A percentile compares a stretch with the other conserved stretches of the same genome.
These are phyloP conservation scores for Zoroaster sp. DNA, from an alignment of 53 echinoderm and acorn worm species.

Conservation along the genomic window DNA sequence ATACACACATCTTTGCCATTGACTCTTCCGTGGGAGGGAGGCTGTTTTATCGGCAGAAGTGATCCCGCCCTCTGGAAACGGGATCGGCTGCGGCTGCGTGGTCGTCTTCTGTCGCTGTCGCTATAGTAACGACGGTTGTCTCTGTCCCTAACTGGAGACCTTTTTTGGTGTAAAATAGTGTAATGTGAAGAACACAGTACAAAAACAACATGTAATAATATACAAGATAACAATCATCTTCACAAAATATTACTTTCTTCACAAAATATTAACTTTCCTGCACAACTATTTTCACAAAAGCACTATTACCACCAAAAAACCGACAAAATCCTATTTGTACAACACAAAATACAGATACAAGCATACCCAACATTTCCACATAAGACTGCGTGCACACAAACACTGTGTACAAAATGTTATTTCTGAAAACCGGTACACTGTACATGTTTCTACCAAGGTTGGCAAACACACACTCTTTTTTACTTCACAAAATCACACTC, in stretches of 20 bases:
- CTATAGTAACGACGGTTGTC: conserved; percentile 50
- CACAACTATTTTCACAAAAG: not conserved
- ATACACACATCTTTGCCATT: conserved; percentile 46
- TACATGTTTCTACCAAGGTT: too few species aligned
- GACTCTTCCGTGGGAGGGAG: not conserved
- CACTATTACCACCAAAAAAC: not conserved
- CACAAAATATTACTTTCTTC: too few species aligned
- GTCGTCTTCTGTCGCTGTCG: conserved; percentile 53
- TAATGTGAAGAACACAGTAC: not conserved
- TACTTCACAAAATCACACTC: not conserved
- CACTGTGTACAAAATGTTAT: not conserved
- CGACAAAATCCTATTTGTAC: not conserved
- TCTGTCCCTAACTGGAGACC: conserved; percentile 56
- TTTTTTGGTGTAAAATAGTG: conserved; percentile 31
- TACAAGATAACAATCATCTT: not conserved
- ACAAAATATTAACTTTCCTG: too few species aligned
- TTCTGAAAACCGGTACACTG: not conserved
- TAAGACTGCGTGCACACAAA: not conserved
- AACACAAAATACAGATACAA: not conserved
- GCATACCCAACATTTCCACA: not conserved
- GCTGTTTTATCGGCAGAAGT: conserved; percentile 45
- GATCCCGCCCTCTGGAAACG: conserved; percentile 62
- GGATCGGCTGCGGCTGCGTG: conserved; percentile 62
- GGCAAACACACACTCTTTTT: not conserved
- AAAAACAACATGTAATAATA: not conserved